Percentiles rank a stretch among this genome's conserved stretches.
Conservation (phyloP, 2,113 vertebrate species). For the Conger conger region DNA sequence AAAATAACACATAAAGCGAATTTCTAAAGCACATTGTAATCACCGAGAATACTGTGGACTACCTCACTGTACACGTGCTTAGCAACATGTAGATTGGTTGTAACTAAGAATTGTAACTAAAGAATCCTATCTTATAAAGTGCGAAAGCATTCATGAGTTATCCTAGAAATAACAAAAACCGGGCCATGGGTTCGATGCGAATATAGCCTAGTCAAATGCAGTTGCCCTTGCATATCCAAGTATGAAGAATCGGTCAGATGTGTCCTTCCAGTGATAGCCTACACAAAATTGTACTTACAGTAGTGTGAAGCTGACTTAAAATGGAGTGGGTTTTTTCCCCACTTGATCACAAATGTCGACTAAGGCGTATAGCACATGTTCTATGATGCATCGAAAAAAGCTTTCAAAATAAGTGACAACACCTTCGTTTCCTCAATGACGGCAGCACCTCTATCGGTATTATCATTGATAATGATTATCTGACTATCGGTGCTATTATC, state of each 20-base stretch:
- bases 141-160: too few relatives aligned
- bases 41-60: not conserved
- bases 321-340: not conserved
- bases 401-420: conserved; percentile 11
- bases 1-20: too few relatives aligned
- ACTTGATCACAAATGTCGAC: not conserved
- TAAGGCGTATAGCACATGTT: not conserved
- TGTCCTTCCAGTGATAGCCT: not conserved
- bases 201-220: not conserved
- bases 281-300: not conserved
- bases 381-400: not conserved
- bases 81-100: not conserved
- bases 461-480: not conserved
- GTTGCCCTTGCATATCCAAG: not conserved
- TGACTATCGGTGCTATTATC: not conserved
- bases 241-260: not conserved
- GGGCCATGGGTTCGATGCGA: not conserved
- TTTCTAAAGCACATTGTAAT: not conserved
- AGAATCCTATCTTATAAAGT: not conserved
- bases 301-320: not conserved
- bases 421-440: not conserved
- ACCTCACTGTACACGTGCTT: not conserved
- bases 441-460: not conserved
- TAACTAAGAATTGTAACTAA: not conserved
- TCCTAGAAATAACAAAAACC: not conserved